Percentiles rank a stretch among this genome's conserved stretches.
phyloP scores from a whole-genome alignment of 2,113 vertebrate genomes.

The Gila orcuttii region DNA sequence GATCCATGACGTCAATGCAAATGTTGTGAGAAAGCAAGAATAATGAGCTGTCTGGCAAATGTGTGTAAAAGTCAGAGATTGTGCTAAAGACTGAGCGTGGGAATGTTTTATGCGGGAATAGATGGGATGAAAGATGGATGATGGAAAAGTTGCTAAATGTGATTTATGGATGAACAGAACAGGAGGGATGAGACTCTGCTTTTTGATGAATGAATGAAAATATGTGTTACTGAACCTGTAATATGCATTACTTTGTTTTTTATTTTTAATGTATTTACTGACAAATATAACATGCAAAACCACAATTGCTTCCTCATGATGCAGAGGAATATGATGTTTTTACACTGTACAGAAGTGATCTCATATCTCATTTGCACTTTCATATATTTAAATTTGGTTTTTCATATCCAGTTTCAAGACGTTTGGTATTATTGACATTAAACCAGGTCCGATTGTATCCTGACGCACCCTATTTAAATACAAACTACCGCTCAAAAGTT shows the following conservation, averaged over 20 bases:
- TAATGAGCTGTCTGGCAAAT: background rate
- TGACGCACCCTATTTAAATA: no score
- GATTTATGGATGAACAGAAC: constrained; percentile 4
- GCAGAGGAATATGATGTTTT: background rate
- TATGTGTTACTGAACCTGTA: background rate
- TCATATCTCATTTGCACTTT: no score
- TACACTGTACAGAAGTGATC: no score
- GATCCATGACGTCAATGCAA: background rate
- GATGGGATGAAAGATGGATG: background rate
- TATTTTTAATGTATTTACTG: background rate
- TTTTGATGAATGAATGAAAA: background rate
- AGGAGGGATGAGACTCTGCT: background rate
- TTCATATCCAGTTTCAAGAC: no score
- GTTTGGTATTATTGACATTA: no score
- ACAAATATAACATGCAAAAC: background rate
- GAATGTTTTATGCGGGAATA: constrained; percentile 33
- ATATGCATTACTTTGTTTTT: background rate
- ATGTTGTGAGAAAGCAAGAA: constrained; percentile 11
- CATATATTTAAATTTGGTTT: no score
- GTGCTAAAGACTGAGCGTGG: constrained; percentile 33
- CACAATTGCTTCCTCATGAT: background rate
- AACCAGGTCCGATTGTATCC: no score
- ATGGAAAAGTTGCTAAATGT: background rate
- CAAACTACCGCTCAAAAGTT: no score
- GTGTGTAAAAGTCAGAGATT: constrained; percentile 37